Evolutionary conservation across 1,140 invertebrate genomes (phyloP).

Genomic region (Chelonus insularis): DNA sequence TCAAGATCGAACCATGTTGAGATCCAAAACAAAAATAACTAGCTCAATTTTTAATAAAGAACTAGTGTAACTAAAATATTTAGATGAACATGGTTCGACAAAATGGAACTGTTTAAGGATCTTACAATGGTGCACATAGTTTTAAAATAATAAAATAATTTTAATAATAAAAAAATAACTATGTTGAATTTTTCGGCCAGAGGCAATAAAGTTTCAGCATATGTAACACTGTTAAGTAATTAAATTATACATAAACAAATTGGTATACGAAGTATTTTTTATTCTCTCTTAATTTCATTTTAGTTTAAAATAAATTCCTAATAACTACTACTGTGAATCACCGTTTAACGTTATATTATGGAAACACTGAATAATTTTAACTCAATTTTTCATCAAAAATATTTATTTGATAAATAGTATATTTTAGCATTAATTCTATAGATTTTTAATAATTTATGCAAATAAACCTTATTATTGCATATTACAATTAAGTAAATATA

Average conservation of each 20-base stretch:
- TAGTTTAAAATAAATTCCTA: no score
- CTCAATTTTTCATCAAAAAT: conserved; percentile 23
- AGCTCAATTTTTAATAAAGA: background rate
- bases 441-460: conserved; percentile 19
- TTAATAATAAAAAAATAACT: conserved; percentile 13
- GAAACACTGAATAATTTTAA: background rate
- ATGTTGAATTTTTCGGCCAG: no score
- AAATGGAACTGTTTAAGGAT: background rate
- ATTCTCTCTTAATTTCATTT: no score
- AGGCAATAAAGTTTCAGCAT: no score
- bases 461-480: conserved; percentile 31
- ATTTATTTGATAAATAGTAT: conserved; percentile 27
- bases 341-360: no score
- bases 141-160: background rate
- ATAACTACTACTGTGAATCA: no score
- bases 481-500: conserved; percentile 49
- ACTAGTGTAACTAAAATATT: background rate
- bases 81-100: background rate
- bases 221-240: no score
- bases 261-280: no score
- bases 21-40: background rate
- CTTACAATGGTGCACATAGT: background rate
- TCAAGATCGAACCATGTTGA: background rate
- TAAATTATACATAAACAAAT: no score
- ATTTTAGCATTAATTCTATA: conserved; percentile 10